These are phyloP conservation scores for Rhombomys opimus DNA, from an alignment of 2,113 vertebrate genomes.

Conservation along the genomic window DNA sequence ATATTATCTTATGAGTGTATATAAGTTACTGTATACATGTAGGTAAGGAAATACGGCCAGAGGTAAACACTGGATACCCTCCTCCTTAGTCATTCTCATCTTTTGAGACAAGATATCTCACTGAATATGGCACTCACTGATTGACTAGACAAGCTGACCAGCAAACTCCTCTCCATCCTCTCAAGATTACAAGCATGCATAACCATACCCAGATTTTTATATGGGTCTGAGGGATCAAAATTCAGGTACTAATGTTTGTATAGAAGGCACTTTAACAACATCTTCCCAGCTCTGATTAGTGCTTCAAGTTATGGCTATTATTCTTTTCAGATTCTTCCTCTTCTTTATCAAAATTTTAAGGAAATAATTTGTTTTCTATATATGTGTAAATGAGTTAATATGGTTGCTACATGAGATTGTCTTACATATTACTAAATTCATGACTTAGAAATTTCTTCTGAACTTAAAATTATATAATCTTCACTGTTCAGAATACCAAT, in stretches of 20 bases:
- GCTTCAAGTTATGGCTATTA: not conserved
- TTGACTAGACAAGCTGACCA: not conserved
- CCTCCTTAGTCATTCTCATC: not conserved
- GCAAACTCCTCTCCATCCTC: not conserved
- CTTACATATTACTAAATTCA: conserved; percentile 40
- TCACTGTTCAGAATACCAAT: conserved; percentile 35
- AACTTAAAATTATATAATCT: conserved; percentile 20
- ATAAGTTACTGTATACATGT: not conserved
- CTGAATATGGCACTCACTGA: not conserved
- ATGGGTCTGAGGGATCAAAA: not conserved
- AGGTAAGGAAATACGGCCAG: not conserved
- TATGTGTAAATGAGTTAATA: conserved; percentile 16
- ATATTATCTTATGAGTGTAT: not conserved
- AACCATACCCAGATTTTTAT: not conserved
- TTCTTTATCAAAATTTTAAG: conserved; percentile 19
- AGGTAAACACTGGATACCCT: not conserved
- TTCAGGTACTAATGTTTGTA: not conserved
- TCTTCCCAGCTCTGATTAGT: not conserved
- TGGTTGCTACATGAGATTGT: not conserved
- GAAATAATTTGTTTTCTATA: conserved; percentile 9
- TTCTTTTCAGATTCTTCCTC: conserved; percentile 36
- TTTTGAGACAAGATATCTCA: not conserved
- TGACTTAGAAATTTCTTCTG: not conserved
- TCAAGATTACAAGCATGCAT: not conserved
- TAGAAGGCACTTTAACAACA: not conserved